phyloP scores from a whole-genome alignment of 92 coral and sea anemone genomes.

The Palythoa heliodiscus region DNA sequence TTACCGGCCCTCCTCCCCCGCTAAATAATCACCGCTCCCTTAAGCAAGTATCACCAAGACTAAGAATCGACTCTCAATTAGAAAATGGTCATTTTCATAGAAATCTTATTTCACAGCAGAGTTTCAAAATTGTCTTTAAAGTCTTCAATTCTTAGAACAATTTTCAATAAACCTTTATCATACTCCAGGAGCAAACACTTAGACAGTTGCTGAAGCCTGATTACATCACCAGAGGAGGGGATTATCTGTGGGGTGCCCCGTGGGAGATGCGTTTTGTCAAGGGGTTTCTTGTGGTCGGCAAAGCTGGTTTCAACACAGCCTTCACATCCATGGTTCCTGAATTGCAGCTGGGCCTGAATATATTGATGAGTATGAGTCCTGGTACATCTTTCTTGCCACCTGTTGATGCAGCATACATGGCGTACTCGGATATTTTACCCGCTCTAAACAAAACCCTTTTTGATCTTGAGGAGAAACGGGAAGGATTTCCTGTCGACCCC shows the following conservation, averaged over 20 bases:
- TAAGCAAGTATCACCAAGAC: too few relatives aligned
- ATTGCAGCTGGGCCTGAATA: slow-evolving; percentile 58
- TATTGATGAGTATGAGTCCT: slow-evolving; percentile 52
- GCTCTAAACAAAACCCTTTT: slow-evolving; percentile 64
- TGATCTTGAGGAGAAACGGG: slow-evolving; percentile 31
- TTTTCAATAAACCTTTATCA: background rate
- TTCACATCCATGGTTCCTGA: slow-evolving; percentile 60
- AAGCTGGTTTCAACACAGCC: slow-evolving; percentile 68
- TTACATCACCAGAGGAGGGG: slow-evolving; percentile 62
- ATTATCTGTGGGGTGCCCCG: slow-evolving; percentile 72
- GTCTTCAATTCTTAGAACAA: too few relatives aligned
- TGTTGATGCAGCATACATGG: slow-evolving; percentile 50
- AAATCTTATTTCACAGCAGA: too few relatives aligned
- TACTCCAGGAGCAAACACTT: slow-evolving; percentile 34
- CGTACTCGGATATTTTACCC: slow-evolving; percentile 54
- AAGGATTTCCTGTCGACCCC: slow-evolving; percentile 52
- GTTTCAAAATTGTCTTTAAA: too few relatives aligned
- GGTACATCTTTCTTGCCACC: slow-evolving; percentile 52
- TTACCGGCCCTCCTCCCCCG: too few relatives aligned
- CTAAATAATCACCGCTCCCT: too few relatives aligned
- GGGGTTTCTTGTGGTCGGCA: slow-evolving; percentile 58
- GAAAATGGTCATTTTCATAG: too few relatives aligned
- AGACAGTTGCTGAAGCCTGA: slow-evolving; percentile 59
- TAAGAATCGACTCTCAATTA: too few relatives aligned
- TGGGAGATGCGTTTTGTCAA: slow-evolving; percentile 69